These are phyloP conservation scores for Manduca sexta DNA, from an alignment of 1,140 invertebrate species.

Conservation along the genomic window DNA sequence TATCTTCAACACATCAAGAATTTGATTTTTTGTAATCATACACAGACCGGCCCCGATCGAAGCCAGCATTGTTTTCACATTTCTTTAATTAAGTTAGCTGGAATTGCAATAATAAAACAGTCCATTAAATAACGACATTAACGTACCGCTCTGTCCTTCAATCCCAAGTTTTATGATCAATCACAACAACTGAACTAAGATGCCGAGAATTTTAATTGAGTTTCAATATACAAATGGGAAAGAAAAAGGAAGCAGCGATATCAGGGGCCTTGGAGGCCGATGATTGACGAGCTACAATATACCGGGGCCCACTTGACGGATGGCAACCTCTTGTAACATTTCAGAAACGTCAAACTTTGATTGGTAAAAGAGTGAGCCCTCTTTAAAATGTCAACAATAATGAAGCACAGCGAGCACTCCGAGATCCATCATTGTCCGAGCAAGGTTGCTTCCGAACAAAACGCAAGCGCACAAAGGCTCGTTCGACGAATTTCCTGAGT, in stretches of 20 bases:
- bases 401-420: conserved; percentile 27
- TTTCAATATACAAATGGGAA: conserved; percentile 53
- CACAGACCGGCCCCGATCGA: too few relatives aligned
- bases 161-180: conserved; percentile 4
- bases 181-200: conserved; percentile 1
- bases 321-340: conserved; percentile 47
- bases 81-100: conserved; percentile 6
- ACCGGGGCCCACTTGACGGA: conserved; percentile 33
- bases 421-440: conserved; percentile 54
- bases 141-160: not conserved
- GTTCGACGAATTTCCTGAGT: conserved; percentile 30
- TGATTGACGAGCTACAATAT: conserved; percentile 62
- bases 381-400: conserved; percentile 32
- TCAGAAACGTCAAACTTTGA: conserved; percentile 65
- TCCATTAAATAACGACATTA: conserved; percentile 5
- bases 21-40: too few relatives aligned
- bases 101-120: conserved; percentile 7
- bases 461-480: conserved; percentile 28
- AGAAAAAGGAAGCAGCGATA: conserved; percentile 40
- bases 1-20: too few relatives aligned
- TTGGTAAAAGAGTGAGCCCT: conserved; percentile 49
- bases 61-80: not conserved
- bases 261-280: conserved; percentile 11
- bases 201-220: conserved; percentile 52
- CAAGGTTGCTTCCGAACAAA: conserved; percentile 46